phyloP scores from a whole-genome alignment of 2,888 invertebrate species.

The Phymatocera aterrima region DNA sequence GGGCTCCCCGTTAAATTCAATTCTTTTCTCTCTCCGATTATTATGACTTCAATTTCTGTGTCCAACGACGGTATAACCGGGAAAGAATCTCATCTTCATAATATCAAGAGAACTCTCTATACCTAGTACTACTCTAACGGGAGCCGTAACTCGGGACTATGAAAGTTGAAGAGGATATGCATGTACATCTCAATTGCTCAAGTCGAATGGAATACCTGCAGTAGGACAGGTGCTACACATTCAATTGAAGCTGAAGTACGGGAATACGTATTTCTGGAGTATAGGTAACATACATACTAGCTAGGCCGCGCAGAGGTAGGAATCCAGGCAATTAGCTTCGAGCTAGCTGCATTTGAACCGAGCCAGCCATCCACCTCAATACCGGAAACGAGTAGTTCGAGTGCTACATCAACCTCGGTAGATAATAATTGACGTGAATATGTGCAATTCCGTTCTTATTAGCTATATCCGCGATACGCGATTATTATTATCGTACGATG shows the following conservation, averaged over 20 bases:
- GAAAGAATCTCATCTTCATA: too few relatives aligned
- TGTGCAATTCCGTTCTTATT: conserved; percentile 26
- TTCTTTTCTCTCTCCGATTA: too few relatives aligned
- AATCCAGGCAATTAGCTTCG: conserved; percentile 23
- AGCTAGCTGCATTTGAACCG: conserved; percentile 24
- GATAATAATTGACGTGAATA: conserved; percentile 31
- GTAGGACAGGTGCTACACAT: too few relatives aligned
- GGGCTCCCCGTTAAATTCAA: too few relatives aligned
- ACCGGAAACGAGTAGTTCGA: conserved; percentile 30
- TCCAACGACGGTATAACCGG: too few relatives aligned
- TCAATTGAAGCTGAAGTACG: too few relatives aligned
- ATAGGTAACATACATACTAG: neutral
- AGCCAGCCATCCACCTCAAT: conserved; percentile 36
- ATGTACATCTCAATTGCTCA: too few relatives aligned
- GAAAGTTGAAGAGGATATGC: neutral
- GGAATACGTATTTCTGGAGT: neutral
- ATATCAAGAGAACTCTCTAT: too few relatives aligned
- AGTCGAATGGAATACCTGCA: neutral
- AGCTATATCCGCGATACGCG: too few relatives aligned
- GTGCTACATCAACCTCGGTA: conserved; percentile 18
- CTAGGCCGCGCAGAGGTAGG: neutral
- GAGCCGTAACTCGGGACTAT: too few relatives aligned
- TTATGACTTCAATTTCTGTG: too few relatives aligned
- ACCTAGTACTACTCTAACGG: too few relatives aligned
- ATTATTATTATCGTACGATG: conserved; percentile 29